Evolutionary conservation across 2,797 vertebrate species (phyloP), one percentile per base, ranked within the genome.

Genomic region (Trematomus bernacchii): DNA sequence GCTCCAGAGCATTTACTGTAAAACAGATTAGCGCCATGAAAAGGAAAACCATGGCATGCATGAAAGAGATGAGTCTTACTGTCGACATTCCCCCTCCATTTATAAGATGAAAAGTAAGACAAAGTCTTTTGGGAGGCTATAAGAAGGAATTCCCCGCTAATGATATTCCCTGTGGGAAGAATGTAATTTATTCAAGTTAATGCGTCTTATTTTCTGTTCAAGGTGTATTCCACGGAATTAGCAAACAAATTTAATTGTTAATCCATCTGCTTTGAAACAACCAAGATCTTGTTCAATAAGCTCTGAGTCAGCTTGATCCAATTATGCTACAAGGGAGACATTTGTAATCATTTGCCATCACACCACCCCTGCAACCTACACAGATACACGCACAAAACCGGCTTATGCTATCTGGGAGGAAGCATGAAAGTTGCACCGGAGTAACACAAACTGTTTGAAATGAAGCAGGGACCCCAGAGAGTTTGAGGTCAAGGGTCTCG

Each of bases 251-350:
- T 91, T 89, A 94, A 93, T 93, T 94, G 94, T 93, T 94, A 93
- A 92, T 94, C 91, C 92, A 92, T 93, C 89, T 91, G 89, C 89
- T 91, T 76, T 80, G 88, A 93, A 93, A 95, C 92, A 93, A 93
- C 85, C 83, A 51, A 89, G 86, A 94, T 94, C 93, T 92, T 93
- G 93, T 94, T 94, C 88, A 90, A 90, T 89, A 92, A 91, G 88
- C 93, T 89, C 76, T 90, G 91, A 94, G 90, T 94, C 93, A 93
- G 87, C 87, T 85, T 95, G 91, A 94, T 94, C 94, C 93, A 93
- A 93, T 95, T 95, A 94, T 58, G 75, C 80, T 87, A 92, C 87
- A 94, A 94, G 87, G 60, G 82, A 93, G 90, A 91, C 93, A 88
- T 92, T 93, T 91, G 88, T 94, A 93, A 95, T 94, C 89, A 92